Conservation (phyloP, 2,888 invertebrate species). For the Pollenia griseotomentosa region DNA sequence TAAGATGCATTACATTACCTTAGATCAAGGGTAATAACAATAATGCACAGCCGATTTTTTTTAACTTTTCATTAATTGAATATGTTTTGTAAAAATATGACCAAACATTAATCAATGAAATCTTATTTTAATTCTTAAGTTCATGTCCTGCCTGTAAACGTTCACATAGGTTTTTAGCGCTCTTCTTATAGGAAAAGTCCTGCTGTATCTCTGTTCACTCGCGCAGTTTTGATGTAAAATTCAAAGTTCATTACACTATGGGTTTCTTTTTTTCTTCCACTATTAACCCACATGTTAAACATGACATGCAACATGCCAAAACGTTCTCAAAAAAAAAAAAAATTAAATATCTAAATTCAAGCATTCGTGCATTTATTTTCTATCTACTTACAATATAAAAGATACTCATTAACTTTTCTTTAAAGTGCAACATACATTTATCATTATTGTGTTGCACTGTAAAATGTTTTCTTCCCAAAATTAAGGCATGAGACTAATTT, state of each 20-base stretch:
- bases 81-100: too few species aligned
- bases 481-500: slow-evolving; percentile 29
- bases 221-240: too few species aligned
- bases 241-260: background rate
- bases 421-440: slow-evolving; percentile 56
- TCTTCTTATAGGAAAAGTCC: too few species aligned
- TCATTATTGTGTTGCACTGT: slow-evolving; percentile 36
- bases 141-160: too few species aligned
- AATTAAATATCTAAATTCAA: background rate
- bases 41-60: too few species aligned
- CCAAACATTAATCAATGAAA: too few species aligned
- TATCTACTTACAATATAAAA: background rate
- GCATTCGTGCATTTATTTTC: background rate
- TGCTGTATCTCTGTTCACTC: too few species aligned
- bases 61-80: too few species aligned
- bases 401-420: background rate
- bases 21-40: too few species aligned
- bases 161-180: too few species aligned
- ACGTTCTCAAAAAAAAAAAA: background rate
- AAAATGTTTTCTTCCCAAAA: background rate
- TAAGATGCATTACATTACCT: too few species aligned
- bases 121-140: too few species aligned
- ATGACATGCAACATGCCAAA: slow-evolving; percentile 68
- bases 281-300: slow-evolving; percentile 65
- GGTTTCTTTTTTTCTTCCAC: slow-evolving; percentile 11